Evolutionary conservation across 2,888 invertebrate genomes (phyloP).

Genomic region (Tinea pellionella): DNA sequence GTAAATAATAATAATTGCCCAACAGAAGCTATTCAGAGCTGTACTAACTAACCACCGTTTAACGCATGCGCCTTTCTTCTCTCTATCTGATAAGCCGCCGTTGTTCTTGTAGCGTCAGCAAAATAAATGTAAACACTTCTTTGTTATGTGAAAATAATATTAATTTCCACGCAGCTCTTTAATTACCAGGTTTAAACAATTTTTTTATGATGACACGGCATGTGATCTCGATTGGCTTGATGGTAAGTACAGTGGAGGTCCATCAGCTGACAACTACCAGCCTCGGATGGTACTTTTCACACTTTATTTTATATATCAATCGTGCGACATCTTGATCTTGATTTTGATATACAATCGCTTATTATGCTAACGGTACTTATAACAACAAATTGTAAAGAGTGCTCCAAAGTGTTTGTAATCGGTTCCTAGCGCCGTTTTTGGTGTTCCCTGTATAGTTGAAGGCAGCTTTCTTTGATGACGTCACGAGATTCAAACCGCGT

Average conservation of each 20-base stretch:
- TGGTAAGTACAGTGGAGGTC: no score
- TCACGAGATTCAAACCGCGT: conserved; percentile 31
- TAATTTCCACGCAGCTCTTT: no score
- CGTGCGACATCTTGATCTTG: no score
- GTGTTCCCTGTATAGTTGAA: conserved; percentile 29
- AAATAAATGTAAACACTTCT: no score
- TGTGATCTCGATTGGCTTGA: no score
- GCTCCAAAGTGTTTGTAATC: conserved; percentile 25
- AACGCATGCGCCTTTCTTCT: conserved; percentile 56
- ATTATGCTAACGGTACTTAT: conserved; percentile 24
- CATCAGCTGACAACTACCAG: no score
- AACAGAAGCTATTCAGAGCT: conserved; percentile 17
- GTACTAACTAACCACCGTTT: conserved; percentile 62
- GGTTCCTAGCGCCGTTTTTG: conserved; percentile 36
- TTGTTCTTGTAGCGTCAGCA: conserved; percentile 23
- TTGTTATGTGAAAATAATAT: no score
- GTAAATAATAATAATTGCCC: conserved; percentile 63
- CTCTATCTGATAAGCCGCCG: conserved; percentile 48
- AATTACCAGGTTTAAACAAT: no score
- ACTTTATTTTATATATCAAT: no score
- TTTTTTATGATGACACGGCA: no score
- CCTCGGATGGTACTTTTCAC: no score
- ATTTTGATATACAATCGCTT: not conserved
- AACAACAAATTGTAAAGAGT: conserved; percentile 18
- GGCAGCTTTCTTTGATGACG: conserved; percentile 32